phyloP scores from a whole-genome alignment of 2,113 vertebrate genomes.

The Oncorhynchus kisutch region DNA sequence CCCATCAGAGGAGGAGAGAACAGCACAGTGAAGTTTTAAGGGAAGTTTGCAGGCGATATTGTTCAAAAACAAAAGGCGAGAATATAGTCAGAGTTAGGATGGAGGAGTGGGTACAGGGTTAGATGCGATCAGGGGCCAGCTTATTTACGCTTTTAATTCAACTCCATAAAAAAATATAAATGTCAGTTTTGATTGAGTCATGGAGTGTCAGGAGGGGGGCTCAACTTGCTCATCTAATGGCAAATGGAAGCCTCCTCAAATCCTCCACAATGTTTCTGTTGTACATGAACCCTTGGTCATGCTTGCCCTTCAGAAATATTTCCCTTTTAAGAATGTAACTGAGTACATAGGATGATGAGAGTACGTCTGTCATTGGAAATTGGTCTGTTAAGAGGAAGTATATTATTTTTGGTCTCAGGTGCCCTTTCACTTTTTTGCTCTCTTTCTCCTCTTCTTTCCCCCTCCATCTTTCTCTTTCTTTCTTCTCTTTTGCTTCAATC shows the following conservation, averaged over 20 bases:
- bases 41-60: background rate
- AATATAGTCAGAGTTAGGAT: background rate
- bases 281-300: background rate
- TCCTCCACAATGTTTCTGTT: too few relatives aligned
- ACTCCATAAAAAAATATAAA: too few relatives aligned
- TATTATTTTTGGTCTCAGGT: too few relatives aligned
- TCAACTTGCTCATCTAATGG: too few relatives aligned
- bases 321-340: slow-evolving; percentile 21
- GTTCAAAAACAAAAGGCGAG: background rate
- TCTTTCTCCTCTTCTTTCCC: too few relatives aligned
- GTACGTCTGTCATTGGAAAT: background rate
- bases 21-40: background rate
- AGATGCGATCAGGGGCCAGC: background rate
- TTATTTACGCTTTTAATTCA: background rate
- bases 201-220: too few relatives aligned
- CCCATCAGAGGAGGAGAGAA: slow-evolving; percentile 35
- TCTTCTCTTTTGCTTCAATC: background rate
- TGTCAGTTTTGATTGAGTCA: too few relatives aligned
- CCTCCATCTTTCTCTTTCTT: background rate
- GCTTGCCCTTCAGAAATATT: slow-evolving; percentile 44
- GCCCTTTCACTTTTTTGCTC: too few relatives aligned
- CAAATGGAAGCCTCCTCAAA: too few relatives aligned
- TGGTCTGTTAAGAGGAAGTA: background rate
- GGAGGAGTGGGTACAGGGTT: slow-evolving; percentile 25
- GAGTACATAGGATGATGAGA: background rate